Percentiles rank a stretch among this genome's conserved stretches.
These are phyloP conservation scores for Toxonevra muliebris DNA, from an alignment of 2,888 invertebrate genomes.

Conservation along the genomic window DNA sequence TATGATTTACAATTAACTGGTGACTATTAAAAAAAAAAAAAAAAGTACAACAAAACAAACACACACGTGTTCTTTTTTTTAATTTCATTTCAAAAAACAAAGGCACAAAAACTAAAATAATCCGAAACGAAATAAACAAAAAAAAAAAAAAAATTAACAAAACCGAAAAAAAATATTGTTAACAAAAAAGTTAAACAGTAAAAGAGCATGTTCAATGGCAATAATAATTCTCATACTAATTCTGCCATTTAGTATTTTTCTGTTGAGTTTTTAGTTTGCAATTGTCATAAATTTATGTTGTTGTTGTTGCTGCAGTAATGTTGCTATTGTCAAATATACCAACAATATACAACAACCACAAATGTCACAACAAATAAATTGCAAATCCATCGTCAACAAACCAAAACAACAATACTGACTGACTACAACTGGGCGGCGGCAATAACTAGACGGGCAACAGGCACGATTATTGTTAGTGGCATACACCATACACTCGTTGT, in stretches of 20 bases:
- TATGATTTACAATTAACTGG: constrained; percentile 35
- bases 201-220: constrained; percentile 37
- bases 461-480: too few species aligned
- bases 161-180: too few species aligned
- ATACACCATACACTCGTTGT: too few species aligned
- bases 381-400: too few species aligned
- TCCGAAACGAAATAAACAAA: too few species aligned
- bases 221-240: constrained; percentile 17
- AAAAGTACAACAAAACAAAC: neutral
- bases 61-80: neutral
- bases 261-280: constrained; percentile 30
- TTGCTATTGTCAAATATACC: too few species aligned
- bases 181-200: constrained; percentile 25
- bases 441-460: too few species aligned
- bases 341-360: too few species aligned
- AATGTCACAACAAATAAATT: too few species aligned
- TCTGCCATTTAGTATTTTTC: constrained; percentile 20
- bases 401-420: too few species aligned
- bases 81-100: neutral
- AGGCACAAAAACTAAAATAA: neutral
- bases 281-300: constrained; percentile 31
- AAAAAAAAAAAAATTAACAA: neutral
- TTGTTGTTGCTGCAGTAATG: constrained; percentile 19
- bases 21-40: neutral
- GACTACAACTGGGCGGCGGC: too few species aligned